Base-by-base conservation (phyloP, 1,140 invertebrate genomes). In the Batillaria attramentaria region DNA sequence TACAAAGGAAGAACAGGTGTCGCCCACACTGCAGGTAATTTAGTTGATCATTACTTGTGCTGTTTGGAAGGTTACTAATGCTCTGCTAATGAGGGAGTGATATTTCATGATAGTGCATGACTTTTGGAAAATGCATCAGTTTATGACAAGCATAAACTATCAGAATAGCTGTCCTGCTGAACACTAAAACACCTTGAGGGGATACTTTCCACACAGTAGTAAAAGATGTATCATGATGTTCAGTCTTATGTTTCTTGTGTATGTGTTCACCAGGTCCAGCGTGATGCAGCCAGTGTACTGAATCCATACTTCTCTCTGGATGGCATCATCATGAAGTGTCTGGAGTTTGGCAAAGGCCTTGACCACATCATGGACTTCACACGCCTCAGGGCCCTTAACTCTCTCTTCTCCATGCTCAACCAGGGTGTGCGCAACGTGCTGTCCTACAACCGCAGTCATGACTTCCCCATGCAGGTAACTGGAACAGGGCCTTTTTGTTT, bases 331-430 rank as follows among this genome's bases (percentile, higher is more conserved):
- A 95, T 97, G 3, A 94, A 95, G 79, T 97, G 96, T 85, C 90
- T 99, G 68, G 97, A 99, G 86, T 98, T 95, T 90, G 96, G 97
- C 0, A 94, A 94, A 86, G 94, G 94, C 43, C 82, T 92, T 24
- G 98, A 99, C 86, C 99, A 99, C 89, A 97, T 99, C 62, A 99
- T 99, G 99, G 98, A 99, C 91, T 99, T 99, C 88, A 99, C 98
- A 0, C 93, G 97, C 37, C 93, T 99, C 79, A 92, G 99, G 68
- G 98, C 99, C 10, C 92, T 99, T 0, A 97, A 95, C 57, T 98
- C 98, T 0, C 92, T 99, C 6, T 99, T 99, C 89, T 99, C 98
- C 0, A 99, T 99, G 97, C 91, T 99, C 1, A 99, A 99, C 91
- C 97, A 99, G 89, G 94, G 95, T 10, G 91, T 93, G 10, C 87